Base-by-base conservation (phyloP, 2,797 vertebrate genomes). In the Tragelaphus eurycerus region DNA sequence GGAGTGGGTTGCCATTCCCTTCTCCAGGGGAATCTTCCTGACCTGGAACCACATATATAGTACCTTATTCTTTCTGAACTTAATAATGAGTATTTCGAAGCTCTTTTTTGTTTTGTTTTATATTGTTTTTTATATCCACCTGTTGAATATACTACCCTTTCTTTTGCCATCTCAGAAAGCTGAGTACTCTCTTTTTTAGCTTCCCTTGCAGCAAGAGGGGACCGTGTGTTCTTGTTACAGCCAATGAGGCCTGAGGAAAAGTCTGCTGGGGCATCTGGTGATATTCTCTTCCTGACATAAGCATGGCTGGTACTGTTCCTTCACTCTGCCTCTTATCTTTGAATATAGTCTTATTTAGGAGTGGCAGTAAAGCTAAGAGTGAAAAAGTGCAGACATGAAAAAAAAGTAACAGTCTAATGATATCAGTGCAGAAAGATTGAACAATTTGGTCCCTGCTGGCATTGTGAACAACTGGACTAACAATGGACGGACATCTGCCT, bases 11-110 rank as follows among this genome's bases (percentile, higher is more conserved):
- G 67, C 67, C 34, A 23, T 71, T 38, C 19, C 34, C 34, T 71
- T 71, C 67, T 71, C 67, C 67, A 71, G 34, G 34, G 67, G 19
- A 71, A 71, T 71, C 67, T 71, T 71, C 67, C 19, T 38, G 34
- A 71, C 19, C n/a, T 83, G 34, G 13, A 34, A 55, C n/a, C 52
- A 55, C n/a, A 34, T 55, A 55, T 13, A 29, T 23, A 14, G 12
- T 50, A 54, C 29, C 85, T 67, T 83, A 92, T 90, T 92, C 89
- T 91, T 94, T 86, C 25, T 93, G 62, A 93, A 57, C 15, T 50
- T 76, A 81, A 21, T 74, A n/a, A 31, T 9, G 14, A 60, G 8
- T 86, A 74, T 52, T 93, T 93, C 86, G 29, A 93, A 89, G 6
- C 5, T 0, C 59, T 7, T 62, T 87, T 62, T 86, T 21, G n/a